Conservation (phyloP, 2,888 invertebrate species). For the Tanaodytes sp. region DNA sequence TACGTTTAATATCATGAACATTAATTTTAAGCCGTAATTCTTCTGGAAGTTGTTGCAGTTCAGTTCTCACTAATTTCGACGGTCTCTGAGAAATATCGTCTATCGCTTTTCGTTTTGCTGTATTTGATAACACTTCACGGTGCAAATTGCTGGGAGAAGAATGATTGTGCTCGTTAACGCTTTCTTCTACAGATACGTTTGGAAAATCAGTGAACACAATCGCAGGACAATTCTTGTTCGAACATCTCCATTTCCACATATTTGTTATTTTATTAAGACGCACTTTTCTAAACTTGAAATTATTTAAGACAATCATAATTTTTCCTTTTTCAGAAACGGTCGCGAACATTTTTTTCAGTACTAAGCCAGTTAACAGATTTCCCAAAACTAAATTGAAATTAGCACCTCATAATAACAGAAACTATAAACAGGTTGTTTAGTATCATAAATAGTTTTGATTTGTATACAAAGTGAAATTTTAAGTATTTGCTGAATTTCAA, state of each 20-base stretch:
- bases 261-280: slow-evolving; percentile 8
- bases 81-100: background rate
- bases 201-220: background rate
- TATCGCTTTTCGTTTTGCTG: background rate
- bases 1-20: background rate
- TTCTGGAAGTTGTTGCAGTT: background rate
- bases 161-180: background rate
- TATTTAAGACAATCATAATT: no score
- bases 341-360: no score
- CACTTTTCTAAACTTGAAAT: background rate
- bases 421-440: no score
- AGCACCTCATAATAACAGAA: no score
- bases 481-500: no score
- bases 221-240: slow-evolving; percentile 6
- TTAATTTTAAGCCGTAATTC: no score
- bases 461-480: no score
- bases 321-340: no score
- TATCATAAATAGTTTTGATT: no score
- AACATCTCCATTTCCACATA: slow-evolving; percentile 9
- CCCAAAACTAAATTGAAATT: no score
- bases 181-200: no score
- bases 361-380: no score
- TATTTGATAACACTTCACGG: background rate
- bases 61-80: background rate
- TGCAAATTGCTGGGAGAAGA: slow-evolving; percentile 2